Percentiles rank a stretch among this genome's conserved stretches.
These are phyloP conservation scores for Linurgus olivaceus DNA, from an alignment of 2,797 vertebrate species.

Conservation along the genomic window DNA sequence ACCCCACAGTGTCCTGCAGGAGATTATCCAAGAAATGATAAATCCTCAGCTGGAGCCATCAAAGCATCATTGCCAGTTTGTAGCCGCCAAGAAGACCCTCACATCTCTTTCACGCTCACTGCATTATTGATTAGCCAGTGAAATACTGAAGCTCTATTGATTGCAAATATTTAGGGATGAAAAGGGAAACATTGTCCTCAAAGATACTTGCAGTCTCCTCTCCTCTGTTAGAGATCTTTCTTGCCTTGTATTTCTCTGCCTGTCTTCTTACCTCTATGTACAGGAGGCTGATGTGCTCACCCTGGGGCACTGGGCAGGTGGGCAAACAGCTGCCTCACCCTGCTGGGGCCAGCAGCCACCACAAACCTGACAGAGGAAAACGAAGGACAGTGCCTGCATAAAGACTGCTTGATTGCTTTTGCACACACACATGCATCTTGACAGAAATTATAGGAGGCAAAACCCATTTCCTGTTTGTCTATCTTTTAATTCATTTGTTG, in stretches of 20 bases:
- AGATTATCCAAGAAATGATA: constrained; percentile 49
- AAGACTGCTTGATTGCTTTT: neutral
- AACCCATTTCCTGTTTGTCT: neutral
- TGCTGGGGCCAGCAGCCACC: neutral
- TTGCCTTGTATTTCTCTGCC: neutral
- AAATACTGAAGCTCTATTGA: constrained; percentile 45
- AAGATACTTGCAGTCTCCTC: neutral
- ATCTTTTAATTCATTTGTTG: neutral
- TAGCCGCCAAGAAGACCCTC: neutral
- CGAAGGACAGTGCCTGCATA: neutral
- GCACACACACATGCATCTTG: neutral
- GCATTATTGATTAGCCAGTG: constrained; percentile 51
- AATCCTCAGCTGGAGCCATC: constrained; percentile 35
- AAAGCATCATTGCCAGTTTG: constrained; percentile 32
- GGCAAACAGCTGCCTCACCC: neutral
- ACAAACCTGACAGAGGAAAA: neutral
- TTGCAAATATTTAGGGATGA: constrained; percentile 60
- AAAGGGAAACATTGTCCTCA: constrained; percentile 18
- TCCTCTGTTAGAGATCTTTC: neutral
- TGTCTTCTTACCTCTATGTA: neutral
- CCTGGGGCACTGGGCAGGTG: neutral
- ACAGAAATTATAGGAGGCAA: neutral
- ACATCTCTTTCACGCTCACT: constrained; percentile 38
- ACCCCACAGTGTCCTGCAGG: constrained; percentile 1
- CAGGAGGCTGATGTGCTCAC: neutral